phyloP scores from a whole-genome alignment of 2,888 invertebrate species.

The Drosophila parthenogenetica region DNA sequence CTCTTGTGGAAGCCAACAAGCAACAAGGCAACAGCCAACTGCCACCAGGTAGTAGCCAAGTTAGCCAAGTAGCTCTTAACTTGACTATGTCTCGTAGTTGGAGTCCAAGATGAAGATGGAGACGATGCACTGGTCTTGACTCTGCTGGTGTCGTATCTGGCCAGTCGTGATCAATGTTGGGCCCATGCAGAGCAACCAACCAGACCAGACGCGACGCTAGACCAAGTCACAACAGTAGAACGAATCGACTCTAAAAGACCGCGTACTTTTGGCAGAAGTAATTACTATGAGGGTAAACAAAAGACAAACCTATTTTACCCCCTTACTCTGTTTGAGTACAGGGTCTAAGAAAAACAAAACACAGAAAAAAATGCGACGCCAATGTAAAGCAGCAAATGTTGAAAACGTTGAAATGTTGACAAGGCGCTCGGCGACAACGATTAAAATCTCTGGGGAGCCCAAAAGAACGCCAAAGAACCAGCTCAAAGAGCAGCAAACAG shows the following conservation, averaged over 20 bases:
- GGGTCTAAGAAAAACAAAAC: not conserved
- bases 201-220: slow-evolving; percentile 17
- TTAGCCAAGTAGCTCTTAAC: slow-evolving; percentile 56
- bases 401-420: slow-evolving; percentile 71
- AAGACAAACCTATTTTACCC: too few relatives aligned
- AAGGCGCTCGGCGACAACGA: slow-evolving; percentile 80
- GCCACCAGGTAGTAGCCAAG: slow-evolving; percentile 23
- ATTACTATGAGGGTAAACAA: too few relatives aligned
- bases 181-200: slow-evolving; percentile 44
- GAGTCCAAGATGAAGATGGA: slow-evolving; percentile 11
- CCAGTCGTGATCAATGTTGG: slow-evolving; percentile 78
- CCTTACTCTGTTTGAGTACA: too few relatives aligned
- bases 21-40: slow-evolving; percentile 21
- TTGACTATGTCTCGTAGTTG: slow-evolving; percentile 42
- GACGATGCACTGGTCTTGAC: slow-evolving; percentile 37
- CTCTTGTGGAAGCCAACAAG: slow-evolving; percentile 22
- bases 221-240: slow-evolving; percentile 4
- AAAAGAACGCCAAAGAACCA: slow-evolving; percentile 51
- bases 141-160: slow-evolving; percentile 61
- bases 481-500: slow-evolving; percentile 17
- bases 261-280: too few relatives aligned
- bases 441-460: slow-evolving; percentile 77
- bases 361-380: slow-evolving; percentile 65
- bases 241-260: too few relatives aligned
- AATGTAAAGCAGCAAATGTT: slow-evolving; percentile 77